Evolutionary conservation across 2,797 vertebrate species (phyloP).

Genomic region (Characodon lateralis): DNA sequence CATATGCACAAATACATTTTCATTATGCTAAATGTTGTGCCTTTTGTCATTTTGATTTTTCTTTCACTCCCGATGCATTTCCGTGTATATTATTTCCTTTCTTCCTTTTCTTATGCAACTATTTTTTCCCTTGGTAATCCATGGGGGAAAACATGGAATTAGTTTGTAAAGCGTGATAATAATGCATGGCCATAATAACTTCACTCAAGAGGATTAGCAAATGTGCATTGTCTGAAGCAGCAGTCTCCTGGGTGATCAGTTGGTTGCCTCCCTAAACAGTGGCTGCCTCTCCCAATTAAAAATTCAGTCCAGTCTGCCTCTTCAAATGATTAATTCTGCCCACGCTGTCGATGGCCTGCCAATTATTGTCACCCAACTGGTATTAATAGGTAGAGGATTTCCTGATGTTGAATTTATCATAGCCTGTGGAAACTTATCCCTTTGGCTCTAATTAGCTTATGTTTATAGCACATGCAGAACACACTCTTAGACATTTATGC

Average conservation of each 20-base stretch:
- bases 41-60: slow-evolving; percentile 55
- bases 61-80: slow-evolving; percentile 49
- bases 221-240: slow-evolving; percentile 83
- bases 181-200: slow-evolving; percentile 84
- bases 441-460: slow-evolving; percentile 69
- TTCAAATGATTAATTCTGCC: slow-evolving; percentile 81
- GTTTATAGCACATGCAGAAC: slow-evolving; percentile 39
- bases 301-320: slow-evolving; percentile 76
- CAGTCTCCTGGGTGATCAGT: slow-evolving; percentile 78
- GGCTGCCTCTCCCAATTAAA: slow-evolving; percentile 84
- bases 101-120: slow-evolving; percentile 52
- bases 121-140: slow-evolving; percentile 74
- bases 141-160: slow-evolving; percentile 83
- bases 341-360: slow-evolving; percentile 76
- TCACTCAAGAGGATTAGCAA: slow-evolving; percentile 84
- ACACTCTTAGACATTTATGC: slow-evolving; percentile 32
- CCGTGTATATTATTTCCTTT: slow-evolving; percentile 58
- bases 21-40: slow-evolving; percentile 23
- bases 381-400: slow-evolving; percentile 80
- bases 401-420: slow-evolving; percentile 78
- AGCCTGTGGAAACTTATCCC: slow-evolving; percentile 70
- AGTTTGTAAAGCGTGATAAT: slow-evolving; percentile 85
- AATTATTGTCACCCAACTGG: slow-evolving; percentile 81
- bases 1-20: slow-evolving; percentile 10
- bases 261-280: slow-evolving; percentile 80